Conservation (phyloP, 2,888 invertebrate species). For the Laothoe populi region DNA sequence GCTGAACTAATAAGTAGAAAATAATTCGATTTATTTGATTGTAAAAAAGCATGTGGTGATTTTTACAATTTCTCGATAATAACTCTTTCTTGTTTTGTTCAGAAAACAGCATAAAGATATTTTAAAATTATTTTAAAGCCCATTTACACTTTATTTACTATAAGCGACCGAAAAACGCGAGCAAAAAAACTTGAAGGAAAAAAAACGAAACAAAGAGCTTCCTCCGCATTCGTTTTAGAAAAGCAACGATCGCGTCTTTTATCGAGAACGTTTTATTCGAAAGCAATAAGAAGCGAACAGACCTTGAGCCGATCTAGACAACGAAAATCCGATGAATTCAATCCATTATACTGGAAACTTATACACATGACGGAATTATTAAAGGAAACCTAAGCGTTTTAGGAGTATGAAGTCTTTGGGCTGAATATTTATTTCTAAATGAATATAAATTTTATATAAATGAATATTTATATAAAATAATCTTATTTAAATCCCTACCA, state of each 20-base stretch:
- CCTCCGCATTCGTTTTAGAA: not conserved
- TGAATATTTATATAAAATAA: too few relatives aligned
- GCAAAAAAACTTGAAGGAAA: not conserved
- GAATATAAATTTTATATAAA: not conserved
- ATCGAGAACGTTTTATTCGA: constrained; percentile 34
- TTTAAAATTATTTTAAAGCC: not conserved
- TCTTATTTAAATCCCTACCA: too few relatives aligned
- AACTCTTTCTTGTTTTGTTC: too few relatives aligned
- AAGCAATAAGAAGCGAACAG: constrained; percentile 38
- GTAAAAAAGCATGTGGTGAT: too few relatives aligned
- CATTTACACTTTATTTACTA: not conserved
- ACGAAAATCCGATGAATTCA: constrained; percentile 24
- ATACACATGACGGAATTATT: not conserved
- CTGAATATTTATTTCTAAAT: not conserved
- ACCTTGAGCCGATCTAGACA: constrained; percentile 11
- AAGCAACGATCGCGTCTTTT: not conserved
- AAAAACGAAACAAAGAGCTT: not conserved
- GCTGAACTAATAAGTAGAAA: too few relatives aligned
- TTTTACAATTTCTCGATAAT: too few relatives aligned
- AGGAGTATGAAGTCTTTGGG: not conserved
- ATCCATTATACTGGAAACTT: constrained; percentile 10
- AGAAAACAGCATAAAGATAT: too few relatives aligned
- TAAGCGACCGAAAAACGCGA: not conserved
- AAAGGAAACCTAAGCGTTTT: not conserved
- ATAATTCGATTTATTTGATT: too few relatives aligned